Evolutionary conservation across 37 sponge, comb jelly and placozoan genomes (phyloP), one percentile per base, ranked within the genome.

Genomic region (Beroe forskalii): DNA sequence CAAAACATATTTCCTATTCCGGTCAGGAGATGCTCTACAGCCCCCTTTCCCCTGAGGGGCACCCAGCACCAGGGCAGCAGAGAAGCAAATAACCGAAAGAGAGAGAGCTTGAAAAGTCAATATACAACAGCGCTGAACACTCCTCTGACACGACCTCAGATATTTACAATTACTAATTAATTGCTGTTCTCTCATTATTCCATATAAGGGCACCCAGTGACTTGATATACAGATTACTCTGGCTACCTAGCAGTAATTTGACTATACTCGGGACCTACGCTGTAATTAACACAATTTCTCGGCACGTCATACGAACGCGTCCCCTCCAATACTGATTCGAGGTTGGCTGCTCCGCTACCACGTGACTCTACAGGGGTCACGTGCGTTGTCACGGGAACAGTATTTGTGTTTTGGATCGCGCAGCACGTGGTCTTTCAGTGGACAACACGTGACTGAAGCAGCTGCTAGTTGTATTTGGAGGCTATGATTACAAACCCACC

Each of bases 101-200:
- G 55, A 12, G 55, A 63, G 66, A 63, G 66, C 66, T 27, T 27
- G 66, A 63, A 63, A 63, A 63, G 66, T 48, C 55, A 48, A 48
- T 48, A 48, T 48, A 48, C 55, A 48, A 12, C 55, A 17, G 55
- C 6, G 55, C 12, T 48, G 55, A 12, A 48, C 55, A 48, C 55
- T 48, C 55, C 55, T 48, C 55, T 17, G 55, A 6, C 55, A 48
- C 32, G 39, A 69, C 19, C 72, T 69, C 72, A 69, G 27, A 69
- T 80, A 44, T 80, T 80, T 80, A 80, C 86, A 80, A 80, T 80
- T 80, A 80, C 86, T 44, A 80, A 80, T 80, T 80, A 80, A 80
- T 80, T 80, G 86, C 28, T 80, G 25, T 44, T 43, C 38, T 23
- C 40, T 22, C 20, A 44, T 80, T 80, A 80, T 80, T 22, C 86